phyloP scores from a whole-genome alignment of 2,888 invertebrate genomes.

The Trichopria drosophilae region DNA sequence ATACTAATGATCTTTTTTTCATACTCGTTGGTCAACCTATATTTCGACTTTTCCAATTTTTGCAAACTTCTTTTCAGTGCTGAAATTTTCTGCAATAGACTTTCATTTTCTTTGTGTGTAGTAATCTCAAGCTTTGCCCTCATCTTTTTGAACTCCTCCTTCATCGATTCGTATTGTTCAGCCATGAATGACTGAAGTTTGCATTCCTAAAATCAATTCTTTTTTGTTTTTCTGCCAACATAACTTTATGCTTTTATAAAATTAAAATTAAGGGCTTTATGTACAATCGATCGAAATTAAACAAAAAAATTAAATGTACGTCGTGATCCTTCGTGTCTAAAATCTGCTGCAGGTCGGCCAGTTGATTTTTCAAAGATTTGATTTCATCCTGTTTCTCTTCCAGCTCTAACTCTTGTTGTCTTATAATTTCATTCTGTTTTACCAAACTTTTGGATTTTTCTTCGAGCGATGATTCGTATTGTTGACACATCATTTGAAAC shows the following conservation, averaged over 20 bases:
- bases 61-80: conserved; percentile 41
- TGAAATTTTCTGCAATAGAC: conserved; percentile 38
- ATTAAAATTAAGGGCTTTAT: background rate
- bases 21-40: conserved; percentile 42
- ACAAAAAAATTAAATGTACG: conserved; percentile 32
- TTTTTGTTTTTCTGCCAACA: background rate
- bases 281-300: background rate
- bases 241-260: background rate
- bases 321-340: conserved; percentile 44
- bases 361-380: conserved; percentile 36
- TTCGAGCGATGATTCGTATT: conserved; percentile 38
- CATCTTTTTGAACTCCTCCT: conserved; percentile 46
- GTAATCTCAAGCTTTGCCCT: conserved; percentile 42
- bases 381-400: conserved; percentile 38
- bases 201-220: conserved; percentile 38
- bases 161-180: conserved; percentile 46
- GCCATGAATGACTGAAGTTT: conserved; percentile 43
- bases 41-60: conserved; percentile 45
- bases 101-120: conserved; percentile 41
- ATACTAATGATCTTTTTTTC: conserved; percentile 45
- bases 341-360: conserved; percentile 44
- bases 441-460: conserved; percentile 42
- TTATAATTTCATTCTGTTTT: conserved; percentile 39
- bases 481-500: conserved; percentile 33
- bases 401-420: conserved; percentile 39